A percentile compares a stretch with the other conserved stretches of the same genome.
Evolutionary conservation across 2,797 vertebrate genomes (phyloP).

Genomic region (Halcyon chelicuti): DNA sequence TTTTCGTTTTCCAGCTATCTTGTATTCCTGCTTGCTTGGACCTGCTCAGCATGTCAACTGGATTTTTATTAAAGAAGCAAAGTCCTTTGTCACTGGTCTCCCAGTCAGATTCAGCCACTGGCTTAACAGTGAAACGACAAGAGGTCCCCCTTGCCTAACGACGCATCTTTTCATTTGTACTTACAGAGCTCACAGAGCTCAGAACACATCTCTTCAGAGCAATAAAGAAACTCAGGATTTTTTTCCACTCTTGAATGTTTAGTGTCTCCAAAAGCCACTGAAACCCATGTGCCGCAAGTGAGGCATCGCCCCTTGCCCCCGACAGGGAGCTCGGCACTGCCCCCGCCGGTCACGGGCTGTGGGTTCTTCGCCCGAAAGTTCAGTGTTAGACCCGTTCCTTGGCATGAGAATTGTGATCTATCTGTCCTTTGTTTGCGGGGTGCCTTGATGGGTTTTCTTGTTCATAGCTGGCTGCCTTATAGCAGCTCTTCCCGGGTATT

Average conservation of each 20-base stretch:
- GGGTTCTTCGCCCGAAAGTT: neutral
- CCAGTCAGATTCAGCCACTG: neutral
- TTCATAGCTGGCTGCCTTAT: neutral
- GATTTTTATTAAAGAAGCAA: neutral
- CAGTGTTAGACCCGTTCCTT: accelerated
- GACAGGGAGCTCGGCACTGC: neutral
- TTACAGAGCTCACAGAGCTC: no score
- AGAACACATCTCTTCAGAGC: neutral
- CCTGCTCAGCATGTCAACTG: neutral
- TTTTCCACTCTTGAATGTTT: neutral
- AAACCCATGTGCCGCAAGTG: neutral
- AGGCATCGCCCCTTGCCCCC: neutral
- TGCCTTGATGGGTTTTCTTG: neutral
- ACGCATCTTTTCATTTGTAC: neutral
- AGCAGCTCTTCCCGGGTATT: neutral
- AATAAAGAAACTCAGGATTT: neutral
- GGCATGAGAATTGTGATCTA: no score
- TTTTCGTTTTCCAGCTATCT: neutral
- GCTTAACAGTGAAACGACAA: neutral
- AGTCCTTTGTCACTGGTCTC: neutral
- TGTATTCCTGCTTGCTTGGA: neutral
- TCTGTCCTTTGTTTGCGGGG: neutral
- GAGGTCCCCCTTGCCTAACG: neutral
- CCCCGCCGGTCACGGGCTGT: accelerated
- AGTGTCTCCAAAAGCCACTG: neutral